These are phyloP conservation scores for Peromyscus leucopus DNA, from an alignment of 2,113 vertebrate species.

Conservation along the genomic window DNA sequence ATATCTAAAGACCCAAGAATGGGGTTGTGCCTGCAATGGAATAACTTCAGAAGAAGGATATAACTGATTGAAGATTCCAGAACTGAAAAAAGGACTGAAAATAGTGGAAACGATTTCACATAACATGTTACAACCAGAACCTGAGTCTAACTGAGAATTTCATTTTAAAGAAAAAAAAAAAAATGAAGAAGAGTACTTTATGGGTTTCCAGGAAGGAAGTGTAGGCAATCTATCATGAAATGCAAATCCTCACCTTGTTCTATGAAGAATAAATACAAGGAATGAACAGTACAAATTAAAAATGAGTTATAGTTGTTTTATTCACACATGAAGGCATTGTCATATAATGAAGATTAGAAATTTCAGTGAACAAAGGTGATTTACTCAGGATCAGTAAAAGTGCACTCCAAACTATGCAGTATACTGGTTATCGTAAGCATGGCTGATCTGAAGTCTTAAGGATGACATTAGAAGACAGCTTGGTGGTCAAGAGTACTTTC, in stretches of 20 bases:
- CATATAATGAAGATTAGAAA: not conserved
- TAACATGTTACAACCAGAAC: not conserved
- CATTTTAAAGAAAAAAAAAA: conserved; percentile 22
- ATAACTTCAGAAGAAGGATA: not conserved
- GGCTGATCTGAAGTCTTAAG: not conserved
- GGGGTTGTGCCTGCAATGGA: not conserved
- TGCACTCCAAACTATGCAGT: not conserved
- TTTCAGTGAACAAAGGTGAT: not conserved
- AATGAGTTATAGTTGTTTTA: not conserved
- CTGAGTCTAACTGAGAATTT: not conserved
- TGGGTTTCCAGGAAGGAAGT: not conserved
- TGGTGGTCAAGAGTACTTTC: not conserved
- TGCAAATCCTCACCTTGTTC: not conserved
- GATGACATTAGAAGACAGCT: not conserved
- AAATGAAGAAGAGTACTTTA: not conserved
- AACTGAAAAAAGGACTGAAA: conserved; percentile 42
- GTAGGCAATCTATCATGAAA: not conserved
- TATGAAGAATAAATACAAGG: not conserved
- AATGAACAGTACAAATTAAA: not conserved
- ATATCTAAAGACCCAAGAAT: not conserved
- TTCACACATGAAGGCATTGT: not conserved
- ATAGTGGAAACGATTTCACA: not conserved
- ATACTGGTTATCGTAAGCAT: not conserved
- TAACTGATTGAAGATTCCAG: not conserved
- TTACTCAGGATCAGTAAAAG: not conserved